Conservation (phyloP, 2,888 invertebrate genomes). For the Xanthorhoe designata region DNA sequence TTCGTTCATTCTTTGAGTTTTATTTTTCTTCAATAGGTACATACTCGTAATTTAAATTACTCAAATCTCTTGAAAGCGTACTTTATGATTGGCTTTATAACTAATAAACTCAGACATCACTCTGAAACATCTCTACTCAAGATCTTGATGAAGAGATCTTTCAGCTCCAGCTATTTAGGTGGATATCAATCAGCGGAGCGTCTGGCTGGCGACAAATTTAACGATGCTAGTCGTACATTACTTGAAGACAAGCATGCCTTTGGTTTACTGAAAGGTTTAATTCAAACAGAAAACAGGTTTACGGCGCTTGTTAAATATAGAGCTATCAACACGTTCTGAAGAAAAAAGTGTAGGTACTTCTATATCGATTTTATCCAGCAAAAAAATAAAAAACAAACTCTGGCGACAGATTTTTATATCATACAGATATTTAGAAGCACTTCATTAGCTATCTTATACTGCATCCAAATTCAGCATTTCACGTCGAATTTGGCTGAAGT, state of each 20-base stretch:
- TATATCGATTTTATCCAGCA: too few species aligned
- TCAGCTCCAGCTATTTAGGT: conserved; percentile 74
- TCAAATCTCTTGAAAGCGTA: background rate
- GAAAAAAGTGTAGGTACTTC: too few species aligned
- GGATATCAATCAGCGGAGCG: conserved; percentile 69
- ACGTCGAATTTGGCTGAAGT: too few species aligned
- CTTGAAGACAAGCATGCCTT: conserved; percentile 50
- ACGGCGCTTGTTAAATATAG: background rate
- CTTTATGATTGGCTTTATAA: background rate
- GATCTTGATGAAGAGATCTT: conserved; percentile 44
- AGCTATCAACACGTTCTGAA: too few species aligned
- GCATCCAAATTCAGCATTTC: too few species aligned
- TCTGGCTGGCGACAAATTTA: conserved; percentile 77
- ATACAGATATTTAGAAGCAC: too few species aligned
- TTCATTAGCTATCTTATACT: too few species aligned
- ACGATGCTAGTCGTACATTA: conserved; percentile 68
- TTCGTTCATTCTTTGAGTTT: too few species aligned
- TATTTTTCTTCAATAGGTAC: background rate
- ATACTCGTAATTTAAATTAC: background rate
- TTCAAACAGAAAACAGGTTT: conserved; percentile 15
- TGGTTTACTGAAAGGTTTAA: conserved; percentile 47
- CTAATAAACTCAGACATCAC: background rate
- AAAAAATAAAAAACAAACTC: too few species aligned
- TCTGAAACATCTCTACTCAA: conserved; percentile 1
- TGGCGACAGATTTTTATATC: too few species aligned